These are phyloP conservation scores for Cynodonichthys magdalenae DNA, from an alignment of 2,797 vertebrate genomes.

Conservation along the genomic window DNA sequence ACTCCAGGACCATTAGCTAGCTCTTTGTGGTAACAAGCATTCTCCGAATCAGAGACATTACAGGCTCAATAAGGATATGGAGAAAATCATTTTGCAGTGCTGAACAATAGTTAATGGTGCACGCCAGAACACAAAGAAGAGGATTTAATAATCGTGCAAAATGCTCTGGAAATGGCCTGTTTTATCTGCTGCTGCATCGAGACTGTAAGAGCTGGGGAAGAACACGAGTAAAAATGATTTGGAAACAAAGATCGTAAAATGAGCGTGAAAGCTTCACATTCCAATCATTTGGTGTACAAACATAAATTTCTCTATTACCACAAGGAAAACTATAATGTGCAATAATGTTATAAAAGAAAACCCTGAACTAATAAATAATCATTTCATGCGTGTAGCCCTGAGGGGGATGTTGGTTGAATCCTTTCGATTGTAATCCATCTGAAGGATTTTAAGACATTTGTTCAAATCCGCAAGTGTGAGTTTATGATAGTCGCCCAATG, in stretches of 20 bases:
- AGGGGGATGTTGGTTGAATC: not conserved
- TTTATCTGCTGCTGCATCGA: slow-evolving; percentile 34
- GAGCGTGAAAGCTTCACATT: slow-evolving; percentile 12
- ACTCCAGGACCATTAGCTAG: slow-evolving; percentile 77
- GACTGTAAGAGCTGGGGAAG: slow-evolving; percentile 20
- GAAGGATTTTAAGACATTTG: slow-evolving; percentile 4
- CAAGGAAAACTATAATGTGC: not conserved
- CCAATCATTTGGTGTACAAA: slow-evolving; percentile 9
- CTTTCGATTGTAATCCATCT: slow-evolving; percentile 4
- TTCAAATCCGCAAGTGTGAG: not conserved
- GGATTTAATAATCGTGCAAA: slow-evolving; percentile 56
- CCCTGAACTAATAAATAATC: not conserved
- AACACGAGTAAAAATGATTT: slow-evolving; percentile 27
- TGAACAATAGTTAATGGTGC: slow-evolving; percentile 70
- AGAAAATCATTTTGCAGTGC: slow-evolving; percentile 67
- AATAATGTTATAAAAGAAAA: slow-evolving; percentile 1
- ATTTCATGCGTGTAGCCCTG: not conserved
- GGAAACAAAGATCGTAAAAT: slow-evolving; percentile 16
- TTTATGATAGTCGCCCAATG: not conserved
- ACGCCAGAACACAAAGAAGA: slow-evolving; percentile 43
- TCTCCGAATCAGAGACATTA: slow-evolving; percentile 69
- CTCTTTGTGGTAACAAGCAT: slow-evolving; percentile 73
- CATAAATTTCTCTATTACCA: slow-evolving; percentile 10
- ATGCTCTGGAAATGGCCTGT: slow-evolving; percentile 32
- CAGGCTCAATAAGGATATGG: slow-evolving; percentile 70